Evolutionary conservation across 37 sponge, comb jelly and placozoan species (phyloP).

Genomic region (Aphrocallistes beatrix): DNA sequence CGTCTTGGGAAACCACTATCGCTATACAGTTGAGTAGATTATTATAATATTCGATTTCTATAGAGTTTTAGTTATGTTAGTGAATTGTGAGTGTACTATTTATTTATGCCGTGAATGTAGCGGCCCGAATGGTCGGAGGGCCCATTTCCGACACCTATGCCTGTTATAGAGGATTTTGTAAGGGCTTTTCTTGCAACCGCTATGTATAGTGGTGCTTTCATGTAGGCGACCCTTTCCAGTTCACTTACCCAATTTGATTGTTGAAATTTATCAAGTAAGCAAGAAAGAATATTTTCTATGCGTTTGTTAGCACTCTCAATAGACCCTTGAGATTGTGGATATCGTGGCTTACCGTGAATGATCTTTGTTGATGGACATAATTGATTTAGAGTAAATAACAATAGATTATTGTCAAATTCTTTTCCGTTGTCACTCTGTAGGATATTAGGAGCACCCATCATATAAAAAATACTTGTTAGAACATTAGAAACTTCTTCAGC

Average conservation of each 20-base stretch:
- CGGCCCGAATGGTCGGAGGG: no score
- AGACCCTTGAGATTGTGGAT: neutral
- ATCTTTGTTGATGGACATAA: neutral
- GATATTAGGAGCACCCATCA: neutral
- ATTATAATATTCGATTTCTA: no score
- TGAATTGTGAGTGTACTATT: no score
- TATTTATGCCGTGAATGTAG: no score
- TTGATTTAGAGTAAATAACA: constrained; percentile 8
- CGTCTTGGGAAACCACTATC: no score
- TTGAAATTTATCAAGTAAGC: neutral
- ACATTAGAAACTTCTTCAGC: neutral
- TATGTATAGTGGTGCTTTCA: no score
- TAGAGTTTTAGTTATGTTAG: no score
- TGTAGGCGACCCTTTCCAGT: neutral
- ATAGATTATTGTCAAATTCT: neutral
- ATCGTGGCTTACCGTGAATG: neutral
- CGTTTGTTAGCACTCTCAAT: no score
- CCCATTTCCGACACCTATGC: no score
- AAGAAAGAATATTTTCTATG: neutral
- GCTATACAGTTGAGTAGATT: no score
- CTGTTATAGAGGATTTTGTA: no score
- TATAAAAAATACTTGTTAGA: neutral
- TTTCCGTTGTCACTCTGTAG: neutral
- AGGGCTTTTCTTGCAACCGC: no score
- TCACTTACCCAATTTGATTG: neutral